Evolutionary conservation across 2,113 vertebrate species (phyloP), one percentile per base, ranked within the genome.

Genomic region (Conger conger): DNA sequence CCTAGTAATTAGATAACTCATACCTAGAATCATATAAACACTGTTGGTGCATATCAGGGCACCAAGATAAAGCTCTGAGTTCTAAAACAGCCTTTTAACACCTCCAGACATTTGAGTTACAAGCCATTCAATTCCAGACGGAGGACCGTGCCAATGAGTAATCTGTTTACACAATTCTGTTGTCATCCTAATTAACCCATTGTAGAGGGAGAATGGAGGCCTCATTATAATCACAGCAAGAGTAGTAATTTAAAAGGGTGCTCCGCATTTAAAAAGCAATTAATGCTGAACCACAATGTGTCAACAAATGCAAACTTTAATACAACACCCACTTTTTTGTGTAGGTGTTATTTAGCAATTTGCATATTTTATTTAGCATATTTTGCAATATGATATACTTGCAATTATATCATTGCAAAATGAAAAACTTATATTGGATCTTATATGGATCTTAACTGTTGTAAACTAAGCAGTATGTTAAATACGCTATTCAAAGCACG

Each of bases 181-280:
- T 80, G 78, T 80, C 20, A 38, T 80, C 78, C 78, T 40, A 80
- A 80, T 80, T 42, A 80, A 42, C 78, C 33, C 78, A 38, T 37
- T 80, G 78, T 79, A 3, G 78, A 1, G 45, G 1, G 36, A 20
- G 20, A 80, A 63, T 63, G 20, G 57, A 8, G 27, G 18, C 18
- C 7, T 63, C 23, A 5, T 63, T 63, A 63, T 63, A 27, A 63
- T 20, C 57, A 20, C 13, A n/a, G n/a, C 4, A 42, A 42, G 54
- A 57, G 13, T 16, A 27, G 57, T 63, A 4, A 23, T 27, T 63
- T 63, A 27, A 23, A 23, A 63, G 20, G 57, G 57, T 27, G 23
- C 57, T 63, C 57, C 23, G 23, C 57, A 63, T 2, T 63, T 63
- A 23, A 63, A 57, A 2, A 3, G 57, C 57, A 23, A 27, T 63